A percentile compares a stretch with the other conserved stretches of the same genome.
Conservation (phyloP, 2,797 vertebrate species). For the Sylvilagus floridanus region DNA sequence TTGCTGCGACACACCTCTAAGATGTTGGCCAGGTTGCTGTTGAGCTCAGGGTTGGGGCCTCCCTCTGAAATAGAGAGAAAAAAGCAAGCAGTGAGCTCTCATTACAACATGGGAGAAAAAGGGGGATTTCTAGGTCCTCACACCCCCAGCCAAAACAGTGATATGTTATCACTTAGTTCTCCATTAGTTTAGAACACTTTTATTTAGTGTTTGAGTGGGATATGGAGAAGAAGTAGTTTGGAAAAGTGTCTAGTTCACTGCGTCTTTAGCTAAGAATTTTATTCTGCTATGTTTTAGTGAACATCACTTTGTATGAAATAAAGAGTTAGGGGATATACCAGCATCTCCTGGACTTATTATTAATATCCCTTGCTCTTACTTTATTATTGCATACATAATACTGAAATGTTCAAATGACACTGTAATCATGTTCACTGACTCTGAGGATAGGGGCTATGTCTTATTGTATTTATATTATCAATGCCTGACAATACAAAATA, state of each 20-base stretch:
- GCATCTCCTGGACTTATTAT: neutral
- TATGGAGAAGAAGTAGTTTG: neutral
- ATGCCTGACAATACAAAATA: neutral
- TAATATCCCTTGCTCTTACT: neutral
- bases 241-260: conserved; percentile 33
- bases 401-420: neutral
- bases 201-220: neutral
- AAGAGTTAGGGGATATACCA: neutral
- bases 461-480: neutral
- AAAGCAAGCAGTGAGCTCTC: neutral
- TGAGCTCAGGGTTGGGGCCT: conserved; percentile 92
- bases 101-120: neutral
- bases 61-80: conserved; percentile 90
- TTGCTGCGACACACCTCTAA: conserved; percentile 92
- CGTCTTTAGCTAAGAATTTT: neutral
- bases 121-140: neutral
- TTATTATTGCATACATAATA: neutral
- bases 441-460: neutral
- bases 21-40: conserved; percentile 89
- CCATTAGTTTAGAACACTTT: neutral
- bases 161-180: neutral
- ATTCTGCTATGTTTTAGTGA: conserved; percentile 11
- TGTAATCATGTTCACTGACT: neutral
- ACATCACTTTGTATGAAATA: neutral
- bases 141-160: neutral